phyloP scores from a whole-genome alignment of 2,888 invertebrate species.

The Caenorhabditis angaria region DNA sequence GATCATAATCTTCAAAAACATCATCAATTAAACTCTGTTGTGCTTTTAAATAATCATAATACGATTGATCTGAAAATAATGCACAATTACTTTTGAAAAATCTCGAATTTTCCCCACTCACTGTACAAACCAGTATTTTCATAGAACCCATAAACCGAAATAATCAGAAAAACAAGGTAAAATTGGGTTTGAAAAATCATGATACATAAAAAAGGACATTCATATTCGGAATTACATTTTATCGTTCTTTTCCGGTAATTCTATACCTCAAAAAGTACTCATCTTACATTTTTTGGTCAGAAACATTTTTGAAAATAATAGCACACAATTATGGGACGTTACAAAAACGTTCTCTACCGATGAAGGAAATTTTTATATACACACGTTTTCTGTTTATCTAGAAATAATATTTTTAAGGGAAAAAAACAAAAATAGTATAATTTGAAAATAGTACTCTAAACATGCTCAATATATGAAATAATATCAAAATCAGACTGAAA shows the following conservation, averaged over 20 bases:
- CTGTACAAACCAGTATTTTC: slow-evolving; percentile 22
- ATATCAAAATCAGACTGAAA: too few relatives aligned
- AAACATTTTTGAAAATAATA: too few relatives aligned
- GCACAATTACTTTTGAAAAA: background rate
- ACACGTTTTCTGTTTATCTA: too few relatives aligned
- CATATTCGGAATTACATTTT: background rate
- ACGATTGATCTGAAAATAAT: background rate
- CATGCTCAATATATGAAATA: too few relatives aligned
- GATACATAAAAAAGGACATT: too few relatives aligned
- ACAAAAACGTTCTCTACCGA: too few relatives aligned
- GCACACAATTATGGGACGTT: too few relatives aligned
- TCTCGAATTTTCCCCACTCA: background rate
- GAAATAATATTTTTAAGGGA: too few relatives aligned
- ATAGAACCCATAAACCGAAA: slow-evolving; percentile 7
- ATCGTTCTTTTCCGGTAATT: background rate
- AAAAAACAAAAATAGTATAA: too few relatives aligned
- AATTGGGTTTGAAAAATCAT: background rate
- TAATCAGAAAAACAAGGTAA: background rate
- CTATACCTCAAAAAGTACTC: background rate
- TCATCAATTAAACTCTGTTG: background rate
- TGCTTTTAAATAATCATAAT: background rate
- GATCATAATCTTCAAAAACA: background rate
- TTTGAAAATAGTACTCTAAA: too few relatives aligned
- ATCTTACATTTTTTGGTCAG: background rate
- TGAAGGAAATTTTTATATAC: too few relatives aligned